phyloP scores from a whole-genome alignment of 1,140 invertebrate genomes.

The Ceratosolen fusciceps region DNA sequence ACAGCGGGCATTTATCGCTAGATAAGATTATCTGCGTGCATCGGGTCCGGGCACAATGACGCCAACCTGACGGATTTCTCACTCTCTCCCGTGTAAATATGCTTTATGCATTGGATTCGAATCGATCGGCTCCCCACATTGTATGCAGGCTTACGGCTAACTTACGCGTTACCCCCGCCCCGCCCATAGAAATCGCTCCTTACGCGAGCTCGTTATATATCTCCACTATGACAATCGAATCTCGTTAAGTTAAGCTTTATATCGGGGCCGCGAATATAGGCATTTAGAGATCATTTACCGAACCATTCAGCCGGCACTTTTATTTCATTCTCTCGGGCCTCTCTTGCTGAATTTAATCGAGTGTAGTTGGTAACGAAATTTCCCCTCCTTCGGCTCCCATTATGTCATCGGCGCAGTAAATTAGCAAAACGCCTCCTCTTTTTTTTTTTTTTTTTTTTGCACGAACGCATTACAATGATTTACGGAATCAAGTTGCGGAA shows the following conservation, averaged over 20 bases:
- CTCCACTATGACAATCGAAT: slow-evolving; percentile 29
- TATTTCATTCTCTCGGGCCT: neutral
- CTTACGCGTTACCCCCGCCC: neutral
- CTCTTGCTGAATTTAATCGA: neutral
- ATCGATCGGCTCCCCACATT: slow-evolving; percentile 28
- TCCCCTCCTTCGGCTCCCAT: slow-evolving; percentile 3
- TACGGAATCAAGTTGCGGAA: neutral
- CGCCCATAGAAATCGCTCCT: neutral
- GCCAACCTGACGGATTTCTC: slow-evolving; percentile 53
- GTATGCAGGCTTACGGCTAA: slow-evolving; percentile 1
- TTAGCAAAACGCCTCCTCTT: neutral
- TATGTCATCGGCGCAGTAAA: slow-evolving; percentile 28
- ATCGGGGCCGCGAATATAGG: neutral
- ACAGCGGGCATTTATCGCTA: slow-evolving; percentile 53
- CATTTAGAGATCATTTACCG: slow-evolving; percentile 38
- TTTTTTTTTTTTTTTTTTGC: neutral
- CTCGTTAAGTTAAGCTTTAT: slow-evolving; percentile 44
- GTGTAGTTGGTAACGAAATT: neutral
- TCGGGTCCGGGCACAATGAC: slow-evolving; percentile 53
- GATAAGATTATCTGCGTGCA: slow-evolving; percentile 62
- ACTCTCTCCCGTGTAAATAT: slow-evolving; percentile 5
- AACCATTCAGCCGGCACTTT: slow-evolving; percentile 19
- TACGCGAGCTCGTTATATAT: neutral
- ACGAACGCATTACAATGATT: neutral
- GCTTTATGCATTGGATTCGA: neutral